Base-by-base conservation (phyloP, 2,888 invertebrate species). In the Caradrina kadenii region DNA sequence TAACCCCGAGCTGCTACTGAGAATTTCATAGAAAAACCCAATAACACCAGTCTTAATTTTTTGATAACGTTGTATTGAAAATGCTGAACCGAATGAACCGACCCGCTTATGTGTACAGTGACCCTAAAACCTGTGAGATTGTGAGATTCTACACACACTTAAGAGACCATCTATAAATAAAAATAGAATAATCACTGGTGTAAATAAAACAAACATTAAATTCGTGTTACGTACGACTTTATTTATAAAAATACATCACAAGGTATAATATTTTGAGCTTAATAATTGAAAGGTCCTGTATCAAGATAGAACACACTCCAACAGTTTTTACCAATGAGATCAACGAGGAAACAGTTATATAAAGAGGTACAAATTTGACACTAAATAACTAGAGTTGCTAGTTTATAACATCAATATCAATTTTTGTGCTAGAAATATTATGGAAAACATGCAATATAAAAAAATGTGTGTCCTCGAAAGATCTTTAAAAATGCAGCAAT, bases 231-330 rank as follows among this genome's bases (percentile, higher is more conserved):
- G 79, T 86, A 90, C 81, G 87, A 88, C 87, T 94, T 92, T 92
- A 91, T 91, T 91, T 94, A 95, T 89, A 95, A 95, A 95, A 95
- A 95, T 95, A 95, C 95, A 94, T 94, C 93, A 94, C 94, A 95
- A 93, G 93, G 92, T 94, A 92, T 92, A 90, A 86, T 83, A 93
- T 93, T 91, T 95, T 95, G 95, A 95, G 95, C 95, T 92, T 93
- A 93, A 87, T 93, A 93, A 92, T 92, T 91, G 92, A 94, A 94
- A 90, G 75, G 89, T 93, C 94, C 92, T 94, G 93, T 94, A 93
- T 89, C 89, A 91, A 85, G 90, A 91, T 91, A 93, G 94, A 94
- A 94, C 94, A 95, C 94, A 92, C 90, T 89, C 90, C 88, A 92
- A 92, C 90, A 92, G 91, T 90, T 91, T 89, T 79, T 80, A 94